Evolutionary conservation across 2,113 vertebrate species (phyloP), one percentile per base, ranked within the genome.

Genomic region (Oncorhynchus gorbuscha): DNA sequence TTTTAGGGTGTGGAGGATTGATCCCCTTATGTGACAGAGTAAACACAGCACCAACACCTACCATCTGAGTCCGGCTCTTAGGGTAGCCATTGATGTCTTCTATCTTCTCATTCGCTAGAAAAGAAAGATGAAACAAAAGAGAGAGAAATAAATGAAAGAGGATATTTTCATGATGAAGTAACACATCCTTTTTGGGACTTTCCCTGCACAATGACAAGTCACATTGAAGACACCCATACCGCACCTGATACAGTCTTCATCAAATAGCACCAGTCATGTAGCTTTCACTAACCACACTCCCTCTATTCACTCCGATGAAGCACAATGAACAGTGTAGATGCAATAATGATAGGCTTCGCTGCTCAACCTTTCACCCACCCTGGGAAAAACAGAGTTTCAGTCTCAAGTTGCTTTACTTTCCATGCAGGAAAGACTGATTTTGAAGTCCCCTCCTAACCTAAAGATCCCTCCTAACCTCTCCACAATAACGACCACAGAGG

Each of bases 41-140:
- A 24, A 62, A 62, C 18, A 62, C 59, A 24, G 28, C 5, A 39
- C 28, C 9, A 45, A 22, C n/a, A 70, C 79, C 74, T 74, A 89
- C 88, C 85, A 89, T 89, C 35, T 89, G 82, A 76, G 88, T 76
- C 39, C 69, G 77, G 73, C 74, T 89, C 75, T 84, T 71, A 5
- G 88, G 88, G 67, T 75, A 82, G 48, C 78, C 85, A 55, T 87
- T 85, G 76, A 87, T 89, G 69, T 82, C 76, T 0, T 73, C 79
- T 32, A 89, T 86, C 84, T 86, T 86, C 71, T 89, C 88, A 35
- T 89, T 86, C 12, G 79, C 88, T 89, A 71, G 51, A 70, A 72
- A 30, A 7, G 39, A 22, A 51, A 9, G 45, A n/a, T 1, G 55
- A 14, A 58, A 58, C 5, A 58, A 45, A 45, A 12, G 39, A 45